These are phyloP conservation scores for Hofmannophila pseudospretella DNA, from an alignment of 2,888 invertebrate species.

Conservation along the genomic window DNA sequence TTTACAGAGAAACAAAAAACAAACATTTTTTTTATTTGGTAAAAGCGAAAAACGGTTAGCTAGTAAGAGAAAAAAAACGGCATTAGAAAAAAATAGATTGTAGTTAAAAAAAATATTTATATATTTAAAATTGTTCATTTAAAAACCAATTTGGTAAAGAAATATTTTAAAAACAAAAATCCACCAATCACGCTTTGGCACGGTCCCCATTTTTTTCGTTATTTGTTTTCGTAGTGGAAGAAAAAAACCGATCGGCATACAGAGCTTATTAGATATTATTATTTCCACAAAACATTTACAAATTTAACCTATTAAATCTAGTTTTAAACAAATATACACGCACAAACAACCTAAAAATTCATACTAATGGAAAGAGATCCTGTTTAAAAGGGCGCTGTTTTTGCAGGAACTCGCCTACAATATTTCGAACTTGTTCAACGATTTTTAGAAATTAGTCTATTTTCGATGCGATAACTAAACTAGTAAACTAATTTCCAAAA, in stretches of 20 bases:
- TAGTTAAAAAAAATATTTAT: slow-evolving; percentile 7
- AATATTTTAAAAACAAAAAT: no score
- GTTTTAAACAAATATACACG: slow-evolving; percentile 68
- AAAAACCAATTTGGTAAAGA: slow-evolving; percentile 12
- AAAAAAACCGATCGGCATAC: slow-evolving; percentile 14
- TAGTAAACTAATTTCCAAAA: no score
- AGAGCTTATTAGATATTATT: slow-evolving; percentile 24
- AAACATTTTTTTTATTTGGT: slow-evolving; percentile 54
- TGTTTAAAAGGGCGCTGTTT: no score
- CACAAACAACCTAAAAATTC: slow-evolving; percentile 35
- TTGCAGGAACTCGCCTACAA: no score
- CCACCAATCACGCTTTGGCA: slow-evolving; percentile 65
- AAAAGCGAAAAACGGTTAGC: slow-evolving; percentile 47
- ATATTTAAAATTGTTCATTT: slow-evolving; percentile 2
- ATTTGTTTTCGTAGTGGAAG: slow-evolving; percentile 16
- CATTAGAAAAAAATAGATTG: slow-evolving; percentile 17
- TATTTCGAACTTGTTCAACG: no score
- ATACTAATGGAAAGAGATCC: slow-evolving; percentile 50
- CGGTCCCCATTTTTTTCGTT: slow-evolving; percentile 36
- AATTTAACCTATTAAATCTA: slow-evolving; percentile 68
- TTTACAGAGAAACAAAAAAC: slow-evolving; percentile 57
- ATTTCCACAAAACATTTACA: slow-evolving; percentile 55
- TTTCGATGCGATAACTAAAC: no score
- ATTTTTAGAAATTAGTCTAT: no score
- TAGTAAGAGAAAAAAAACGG: slow-evolving; percentile 9